Evolutionary conservation across 2,797 vertebrate species (phyloP).

Genomic region (Sebastes aleutianus): DNA sequence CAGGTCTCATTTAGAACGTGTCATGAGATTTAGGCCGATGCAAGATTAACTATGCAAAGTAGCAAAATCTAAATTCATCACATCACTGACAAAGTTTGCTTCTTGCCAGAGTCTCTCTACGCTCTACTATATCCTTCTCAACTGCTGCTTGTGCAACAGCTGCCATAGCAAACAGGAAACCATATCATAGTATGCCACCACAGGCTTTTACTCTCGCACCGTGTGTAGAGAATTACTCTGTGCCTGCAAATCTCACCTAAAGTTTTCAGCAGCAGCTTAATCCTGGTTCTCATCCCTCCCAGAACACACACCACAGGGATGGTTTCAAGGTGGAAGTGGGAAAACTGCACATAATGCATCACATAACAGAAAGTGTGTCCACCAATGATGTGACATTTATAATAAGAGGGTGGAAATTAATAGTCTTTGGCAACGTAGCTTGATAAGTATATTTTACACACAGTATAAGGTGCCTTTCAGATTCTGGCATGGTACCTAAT

Average conservation of each 20-base stretch:
- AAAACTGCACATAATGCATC: neutral
- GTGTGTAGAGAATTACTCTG: slow-evolving; percentile 21
- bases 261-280: slow-evolving; percentile 24
- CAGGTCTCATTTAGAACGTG: slow-evolving; percentile 4
- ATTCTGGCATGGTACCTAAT: slow-evolving; percentile 14
- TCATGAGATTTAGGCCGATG: slow-evolving; percentile 25
- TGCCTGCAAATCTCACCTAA: slow-evolving; percentile 39
- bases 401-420: neutral
- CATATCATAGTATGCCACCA: neutral
- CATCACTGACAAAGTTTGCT: slow-evolving; percentile 13
- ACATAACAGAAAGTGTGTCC: neutral
- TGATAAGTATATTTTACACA: neutral
- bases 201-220: neutral
- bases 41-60: slow-evolving; percentile 38
- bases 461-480: slow-evolving; percentile 23
- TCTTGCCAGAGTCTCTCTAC: neutral
- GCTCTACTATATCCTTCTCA: neutral
- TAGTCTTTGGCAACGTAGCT: neutral
- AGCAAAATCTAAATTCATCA: slow-evolving; percentile 33
- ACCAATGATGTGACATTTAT: neutral
- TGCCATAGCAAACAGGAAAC: slow-evolving; percentile 50
- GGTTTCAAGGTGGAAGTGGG: slow-evolving; percentile 18
- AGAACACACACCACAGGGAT: slow-evolving; percentile 15
- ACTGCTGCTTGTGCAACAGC: slow-evolving; percentile 1
- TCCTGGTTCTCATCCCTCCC: slow-evolving; percentile 5